A percentile compares a stretch with the other conserved stretches of the same genome.
Evolutionary conservation across 1,140 invertebrate genomes (phyloP).

Genomic region (Asbolus verrucosus): DNA sequence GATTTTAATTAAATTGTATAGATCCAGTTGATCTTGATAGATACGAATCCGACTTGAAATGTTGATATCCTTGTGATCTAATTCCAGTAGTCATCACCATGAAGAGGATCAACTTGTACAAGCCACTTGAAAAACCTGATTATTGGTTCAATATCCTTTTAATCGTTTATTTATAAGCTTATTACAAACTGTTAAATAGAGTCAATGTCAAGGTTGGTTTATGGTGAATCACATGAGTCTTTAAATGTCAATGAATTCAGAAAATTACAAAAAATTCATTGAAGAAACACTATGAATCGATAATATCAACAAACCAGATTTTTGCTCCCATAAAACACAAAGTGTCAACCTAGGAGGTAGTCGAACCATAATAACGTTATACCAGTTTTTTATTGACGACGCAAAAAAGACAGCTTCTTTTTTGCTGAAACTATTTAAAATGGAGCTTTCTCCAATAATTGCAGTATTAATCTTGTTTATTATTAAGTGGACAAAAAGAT

Average conservation of each 20-base stretch:
- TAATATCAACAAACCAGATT: not conserved
- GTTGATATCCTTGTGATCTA: conserved; percentile 22
- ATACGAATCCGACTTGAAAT: no score
- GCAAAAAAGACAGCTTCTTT: not conserved
- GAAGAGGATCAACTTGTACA: conserved; percentile 7
- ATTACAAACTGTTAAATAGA: not conserved
- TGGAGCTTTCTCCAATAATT: conserved; percentile 21
- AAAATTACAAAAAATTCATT: not conserved
- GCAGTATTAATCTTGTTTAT: not conserved
- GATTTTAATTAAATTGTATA: no score
- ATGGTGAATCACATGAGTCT: conserved; percentile 17
- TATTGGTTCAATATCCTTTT: conserved; percentile 39
- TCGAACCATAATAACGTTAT: not conserved
- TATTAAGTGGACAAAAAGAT: conserved; percentile 6
- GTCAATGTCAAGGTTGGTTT: conserved; percentile 22
- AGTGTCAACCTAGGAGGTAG: not conserved
- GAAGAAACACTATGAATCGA: not conserved
- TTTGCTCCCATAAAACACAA: not conserved
- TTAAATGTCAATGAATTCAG: conserved; percentile 30
- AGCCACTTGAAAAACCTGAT: conserved; percentile 34
- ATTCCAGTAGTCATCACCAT: conserved; percentile 18
- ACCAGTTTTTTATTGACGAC: no score
- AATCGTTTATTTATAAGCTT: conserved; percentile 43
- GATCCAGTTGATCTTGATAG: no score
- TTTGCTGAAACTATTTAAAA: not conserved